Evolutionary conservation across 2,888 invertebrate species (phyloP).

Genomic region (Apamea sordens): DNA sequence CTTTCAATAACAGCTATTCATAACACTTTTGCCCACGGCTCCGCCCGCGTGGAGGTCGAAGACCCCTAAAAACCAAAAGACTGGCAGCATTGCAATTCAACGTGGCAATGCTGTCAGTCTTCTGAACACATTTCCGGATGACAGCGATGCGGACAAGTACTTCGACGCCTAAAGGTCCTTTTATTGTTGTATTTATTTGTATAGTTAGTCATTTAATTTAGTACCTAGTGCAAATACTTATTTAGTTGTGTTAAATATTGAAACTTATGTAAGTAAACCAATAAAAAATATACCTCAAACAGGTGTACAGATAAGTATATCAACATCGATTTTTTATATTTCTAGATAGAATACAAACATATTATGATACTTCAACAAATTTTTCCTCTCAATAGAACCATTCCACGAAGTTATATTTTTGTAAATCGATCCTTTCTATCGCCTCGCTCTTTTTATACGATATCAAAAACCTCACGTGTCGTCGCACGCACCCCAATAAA

Average conservation of each 20-base stretch:
- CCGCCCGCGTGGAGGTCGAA: background rate
- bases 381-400: constrained; percentile 21
- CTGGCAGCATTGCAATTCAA: background rate
- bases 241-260: background rate
- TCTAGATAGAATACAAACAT: constrained; percentile 1
- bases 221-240: background rate
- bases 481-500: constrained; percentile 68
- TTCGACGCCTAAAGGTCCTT: background rate
- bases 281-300: background rate
- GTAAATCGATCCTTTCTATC: constrained; percentile 25
- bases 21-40: background rate
- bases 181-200: background rate
- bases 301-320: background rate
- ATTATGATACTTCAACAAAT: background rate
- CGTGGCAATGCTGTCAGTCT: background rate
- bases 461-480: constrained; percentile 53
- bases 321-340: background rate
- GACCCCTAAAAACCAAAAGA: background rate
- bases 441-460: constrained; percentile 48
- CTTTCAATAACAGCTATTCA: background rate
- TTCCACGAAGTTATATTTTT: constrained; percentile 35
- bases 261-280: background rate
- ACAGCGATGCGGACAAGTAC: background rate
- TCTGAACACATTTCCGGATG: background rate
- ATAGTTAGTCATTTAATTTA: background rate